Evolutionary conservation across 1,140 invertebrate genomes (phyloP), one percentile per base, ranked within the genome.

Genomic region (Piezodorus guildinii): DNA sequence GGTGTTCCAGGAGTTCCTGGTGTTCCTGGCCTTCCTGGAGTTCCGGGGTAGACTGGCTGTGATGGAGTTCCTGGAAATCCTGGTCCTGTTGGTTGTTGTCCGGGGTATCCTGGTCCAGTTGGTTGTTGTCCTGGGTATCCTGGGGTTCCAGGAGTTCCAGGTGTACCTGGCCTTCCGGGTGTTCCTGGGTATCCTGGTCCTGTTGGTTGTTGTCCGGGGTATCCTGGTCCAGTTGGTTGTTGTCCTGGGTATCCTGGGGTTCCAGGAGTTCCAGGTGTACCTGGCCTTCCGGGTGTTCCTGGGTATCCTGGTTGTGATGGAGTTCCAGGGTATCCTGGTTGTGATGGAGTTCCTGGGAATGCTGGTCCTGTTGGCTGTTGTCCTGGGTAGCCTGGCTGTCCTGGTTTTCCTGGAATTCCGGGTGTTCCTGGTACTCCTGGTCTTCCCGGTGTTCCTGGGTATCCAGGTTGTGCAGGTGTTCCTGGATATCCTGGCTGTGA

Each of bases 121-220:
- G 62, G 23, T 64, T 66, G 56, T 65, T 61, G 27, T 39, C 66
- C 70, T 23, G 71, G 69, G 56, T 61, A 25, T 23, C 70, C 68
- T 34, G 72, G 69, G 52, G 52, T 12, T 23, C 68, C 66, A 14
- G 65, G 68, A 21, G 45, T 51, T 44, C 62, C 59, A 16, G 68
- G 64, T 27, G 59, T 34, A 23, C 68, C 68, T 59, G 70, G 68
- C 65, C 65, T 54, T 63, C 60, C 66, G 63, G 66, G 67, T 67
- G 46, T 65, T 49, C 68, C 67, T 69, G 77, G 76, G 25, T 23
- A 60, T 45, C 73, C 62, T 25, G 71, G 71, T 60, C 45, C 60
- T 10, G 34, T 39, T 30, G 70, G 68, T 70, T 44, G 69, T 69
- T 23, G 51, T 56, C 69, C 70, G 15, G 67, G 66, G 52, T 60